A percentile compares a stretch with the other conserved stretches of the same genome.
Conservation (phyloP, 1,140 invertebrate species). For the Oedothorax gibbosus region DNA sequence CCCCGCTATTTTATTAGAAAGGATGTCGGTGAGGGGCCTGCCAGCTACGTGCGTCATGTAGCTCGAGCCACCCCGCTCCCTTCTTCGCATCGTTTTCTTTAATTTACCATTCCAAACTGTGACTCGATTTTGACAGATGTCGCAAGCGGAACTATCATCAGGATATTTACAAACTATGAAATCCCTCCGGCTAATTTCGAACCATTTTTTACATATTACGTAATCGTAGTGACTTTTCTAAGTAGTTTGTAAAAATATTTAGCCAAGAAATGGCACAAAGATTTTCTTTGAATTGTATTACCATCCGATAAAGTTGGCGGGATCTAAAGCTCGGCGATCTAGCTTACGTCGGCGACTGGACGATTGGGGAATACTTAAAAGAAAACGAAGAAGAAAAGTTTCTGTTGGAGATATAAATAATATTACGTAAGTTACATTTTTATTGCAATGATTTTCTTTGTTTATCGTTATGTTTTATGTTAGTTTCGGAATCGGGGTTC, state of each 20-base stretch:
- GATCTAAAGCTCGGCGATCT: constrained; percentile 47
- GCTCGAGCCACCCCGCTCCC: no score
- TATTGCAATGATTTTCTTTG: background rate
- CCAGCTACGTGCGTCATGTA: background rate
- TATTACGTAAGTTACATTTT: constrained; percentile 38
- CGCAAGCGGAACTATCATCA: background rate
- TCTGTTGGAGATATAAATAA: background rate
- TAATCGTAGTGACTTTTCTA: background rate
- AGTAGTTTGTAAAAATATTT: no score
- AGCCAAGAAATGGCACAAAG: background rate
- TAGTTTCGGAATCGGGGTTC: background rate
- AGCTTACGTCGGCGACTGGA: constrained; percentile 45
- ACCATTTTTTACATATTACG: constrained; percentile 38
- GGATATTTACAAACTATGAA: constrained; percentile 42
- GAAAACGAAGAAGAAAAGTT: constrained; percentile 47
- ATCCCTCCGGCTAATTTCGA: constrained; percentile 12
- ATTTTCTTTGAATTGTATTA: background rate
- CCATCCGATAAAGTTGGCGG: constrained; percentile 50
- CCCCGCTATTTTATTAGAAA: constrained; percentile 26
- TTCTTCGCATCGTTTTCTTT: background rate
- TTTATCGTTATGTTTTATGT: background rate
- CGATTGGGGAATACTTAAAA: constrained; percentile 45
- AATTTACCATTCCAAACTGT: background rate
- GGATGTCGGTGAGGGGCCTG: background rate
- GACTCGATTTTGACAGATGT: constrained; percentile 53